Base-by-base conservation (phyloP, 1,140 invertebrate species). In the Drosophila pectinifera region DNA sequence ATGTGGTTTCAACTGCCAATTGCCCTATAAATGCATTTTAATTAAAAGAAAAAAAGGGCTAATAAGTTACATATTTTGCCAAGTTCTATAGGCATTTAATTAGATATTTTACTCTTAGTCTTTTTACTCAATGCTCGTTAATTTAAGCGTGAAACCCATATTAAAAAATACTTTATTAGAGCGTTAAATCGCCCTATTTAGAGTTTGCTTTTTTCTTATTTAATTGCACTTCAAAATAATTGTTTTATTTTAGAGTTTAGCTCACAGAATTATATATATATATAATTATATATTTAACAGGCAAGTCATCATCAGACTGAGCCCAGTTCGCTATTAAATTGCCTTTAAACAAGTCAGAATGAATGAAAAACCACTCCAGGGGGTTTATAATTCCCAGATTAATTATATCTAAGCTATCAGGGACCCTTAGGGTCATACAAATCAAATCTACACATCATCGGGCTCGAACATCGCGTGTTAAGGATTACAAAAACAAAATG, bases 221-320 rank as follows among this genome's bases (percentile, higher is more conserved):
- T 28, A 24, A 48, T 51, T 51, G 48, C 48, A 14, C 18, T n/a
- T 14, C 7, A 5, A 20, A 51, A 51, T 51, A 20, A 51, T 34
- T 51, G 13, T 14, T 51, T 20, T 34, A 34, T 34, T 34, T 20
- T 10, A 51, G 13, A 5, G 48, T 34, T 34, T 51, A 31, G 11
- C 16, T 34, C 13, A 1, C 14, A 8, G 20, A 51, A 51, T 34
- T 7, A 51, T n/a, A n/a, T n/a, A n/a, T n/a, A n/a, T n/a, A n/a
- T n/a, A n/a, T n/a, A n/a, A n/a, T n/a, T n/a, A n/a, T n/a, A n/a
- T 20, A 34, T 14, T 51, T 10, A 51, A 20, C 28, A 10, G 18
- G 3, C 48, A 14, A 34, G 28, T 51, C 28, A 34, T 34, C n/a
- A 18, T 18, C 4, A 28, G 18, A 45, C 5, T 45, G 6, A 20